Conservation (phyloP, 2,113 vertebrate genomes). For the Hypocryptadius cinnamomeus region DNA sequence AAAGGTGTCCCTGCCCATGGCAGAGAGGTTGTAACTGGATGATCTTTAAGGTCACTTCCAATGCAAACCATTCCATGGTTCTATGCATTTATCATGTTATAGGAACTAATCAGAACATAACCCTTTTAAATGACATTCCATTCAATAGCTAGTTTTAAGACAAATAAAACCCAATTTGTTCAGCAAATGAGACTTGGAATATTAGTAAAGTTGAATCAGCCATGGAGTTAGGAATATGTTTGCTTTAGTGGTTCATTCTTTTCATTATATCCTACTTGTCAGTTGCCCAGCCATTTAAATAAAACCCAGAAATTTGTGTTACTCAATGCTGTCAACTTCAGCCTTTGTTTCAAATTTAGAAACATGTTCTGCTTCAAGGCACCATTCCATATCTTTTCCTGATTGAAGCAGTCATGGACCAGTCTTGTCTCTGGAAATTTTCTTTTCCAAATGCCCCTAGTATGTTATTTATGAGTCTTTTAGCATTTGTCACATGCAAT, state of each 20-base stretch:
- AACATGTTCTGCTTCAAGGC: background rate
- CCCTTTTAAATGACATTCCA: background rate
- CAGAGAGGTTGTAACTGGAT: background rate
- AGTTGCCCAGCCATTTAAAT: conserved; percentile 10
- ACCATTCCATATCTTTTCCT: background rate
- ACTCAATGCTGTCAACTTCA: background rate
- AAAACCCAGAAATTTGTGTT: background rate
- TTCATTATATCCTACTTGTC: conserved; percentile 3
- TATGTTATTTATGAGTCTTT: background rate
- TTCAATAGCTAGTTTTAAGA: background rate
- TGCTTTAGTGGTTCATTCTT: background rate
- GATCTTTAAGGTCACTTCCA: background rate
- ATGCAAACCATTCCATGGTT: background rate
- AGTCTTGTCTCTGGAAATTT: conserved; percentile 16
- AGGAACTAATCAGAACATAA: background rate
- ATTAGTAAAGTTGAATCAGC: background rate
- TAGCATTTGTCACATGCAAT: background rate
- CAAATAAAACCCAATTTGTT: background rate
- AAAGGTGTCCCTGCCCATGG: background rate
- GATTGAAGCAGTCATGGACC: background rate
- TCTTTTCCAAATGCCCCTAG: background rate
- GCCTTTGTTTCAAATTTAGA: conserved; percentile 35
- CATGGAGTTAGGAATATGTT: background rate
- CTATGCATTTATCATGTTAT: background rate
- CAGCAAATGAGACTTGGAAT: background rate